These are phyloP conservation scores for Lasiurus borealis DNA, from an alignment of 2,113 vertebrate genomes.

Conservation along the genomic window DNA sequence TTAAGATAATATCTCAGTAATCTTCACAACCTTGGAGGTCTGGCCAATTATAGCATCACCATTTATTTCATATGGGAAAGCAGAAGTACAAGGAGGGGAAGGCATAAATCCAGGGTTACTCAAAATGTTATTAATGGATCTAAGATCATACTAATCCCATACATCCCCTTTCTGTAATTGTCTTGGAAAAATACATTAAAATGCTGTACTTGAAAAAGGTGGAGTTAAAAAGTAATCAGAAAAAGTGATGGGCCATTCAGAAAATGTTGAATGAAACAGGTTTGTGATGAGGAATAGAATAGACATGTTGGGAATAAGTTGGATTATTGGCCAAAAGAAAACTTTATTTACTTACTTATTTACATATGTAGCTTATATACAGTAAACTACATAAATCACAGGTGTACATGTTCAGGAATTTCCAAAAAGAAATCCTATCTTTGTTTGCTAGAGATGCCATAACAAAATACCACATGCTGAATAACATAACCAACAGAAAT, in stretches of 20 bases:
- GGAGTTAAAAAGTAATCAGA: constrained; percentile 2
- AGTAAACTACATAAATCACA: not conserved
- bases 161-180: not conserved
- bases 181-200: constrained; percentile 20
- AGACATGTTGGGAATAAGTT: not conserved
- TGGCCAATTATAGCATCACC: constrained; percentile 58
- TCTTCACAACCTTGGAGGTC: constrained; percentile 67
- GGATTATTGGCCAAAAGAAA: not conserved
- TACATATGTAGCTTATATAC: not conserved
- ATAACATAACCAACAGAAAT: not conserved
- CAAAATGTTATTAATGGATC: not conserved
- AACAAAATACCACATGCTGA: not conserved
- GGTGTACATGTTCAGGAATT: not conserved
- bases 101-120: not conserved
- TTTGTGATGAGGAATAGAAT: not conserved
- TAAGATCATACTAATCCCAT: not conserved
- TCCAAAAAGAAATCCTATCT: not conserved
- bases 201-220: not conserved
- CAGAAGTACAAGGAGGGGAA: not conserved
- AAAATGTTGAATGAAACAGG: not conserved
- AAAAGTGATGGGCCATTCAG: not conserved
- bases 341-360: not conserved
- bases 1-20: constrained; percentile 74
- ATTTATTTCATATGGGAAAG: constrained; percentile 20
- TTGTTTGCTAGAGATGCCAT: not conserved